Evolutionary conservation across 2,113 vertebrate genomes (phyloP).

Genomic region (Zapus hudsonius): DNA sequence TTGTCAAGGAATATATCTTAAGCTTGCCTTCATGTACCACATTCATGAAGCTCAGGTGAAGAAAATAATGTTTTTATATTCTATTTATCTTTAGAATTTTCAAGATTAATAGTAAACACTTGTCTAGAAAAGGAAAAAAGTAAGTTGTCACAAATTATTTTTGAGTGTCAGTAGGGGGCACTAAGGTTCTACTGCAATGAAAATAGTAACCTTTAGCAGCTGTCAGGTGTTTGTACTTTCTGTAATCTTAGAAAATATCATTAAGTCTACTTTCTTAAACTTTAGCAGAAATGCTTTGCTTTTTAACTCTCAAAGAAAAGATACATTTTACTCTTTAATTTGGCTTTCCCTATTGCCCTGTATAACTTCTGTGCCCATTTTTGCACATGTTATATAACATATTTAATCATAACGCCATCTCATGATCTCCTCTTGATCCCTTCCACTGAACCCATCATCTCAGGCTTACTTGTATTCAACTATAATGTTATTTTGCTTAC

Average conservation of each 20-base stretch:
- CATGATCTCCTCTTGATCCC: too few relatives aligned
- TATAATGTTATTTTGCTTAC: not conserved
- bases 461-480: not conserved
- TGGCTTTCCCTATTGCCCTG: not conserved
- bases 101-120: not conserved
- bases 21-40: not conserved
- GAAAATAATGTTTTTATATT: not conserved
- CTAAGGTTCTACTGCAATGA: slow-evolving; percentile 51
- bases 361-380: not conserved
- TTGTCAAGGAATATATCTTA: not conserved
- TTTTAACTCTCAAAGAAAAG: not conserved
- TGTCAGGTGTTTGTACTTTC: slow-evolving; percentile 55
- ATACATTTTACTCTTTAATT: not conserved
- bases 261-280: slow-evolving; percentile 16
- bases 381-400: too few relatives aligned
- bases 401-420: too few relatives aligned
- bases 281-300: not conserved
- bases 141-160: not conserved
- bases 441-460: not conserved
- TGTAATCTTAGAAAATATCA: slow-evolving; percentile 40
- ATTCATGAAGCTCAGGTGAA: not conserved
- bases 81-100: not conserved
- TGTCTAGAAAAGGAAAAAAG: not conserved
- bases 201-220: not conserved
- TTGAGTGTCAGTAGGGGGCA: slow-evolving; percentile 54